Evolutionary conservation across 1,140 invertebrate genomes (phyloP), one percentile per base, ranked within the genome.

Genomic region (Drosophila kohkoa): DNA sequence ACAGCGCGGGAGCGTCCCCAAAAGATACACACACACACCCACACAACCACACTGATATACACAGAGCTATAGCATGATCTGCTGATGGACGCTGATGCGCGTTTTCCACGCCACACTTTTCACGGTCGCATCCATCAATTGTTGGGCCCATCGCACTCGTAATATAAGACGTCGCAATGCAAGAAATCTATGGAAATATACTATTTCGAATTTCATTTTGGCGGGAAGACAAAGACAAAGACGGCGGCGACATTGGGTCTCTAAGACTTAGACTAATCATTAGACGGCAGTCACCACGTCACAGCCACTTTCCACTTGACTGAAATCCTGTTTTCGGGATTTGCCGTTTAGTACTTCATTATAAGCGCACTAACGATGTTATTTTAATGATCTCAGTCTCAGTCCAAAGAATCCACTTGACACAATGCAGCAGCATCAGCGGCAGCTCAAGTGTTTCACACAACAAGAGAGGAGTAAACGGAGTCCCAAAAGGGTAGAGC

Each of bases 331-430:
- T 75, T 65, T 72, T 85, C 32, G 66, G 77, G 81, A 77, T 77
- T 79, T 89, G 81, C 74, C 82, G 73, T 88, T 88, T 88, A 88
- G 85, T 88, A 88, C 85, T 89, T 89, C 81, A 89, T 89, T 89
- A 89, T 89, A 79, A 57, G 73, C 81, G 66, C 74, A 83, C 85
- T 89, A 89, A 89, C 85, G 85, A 89, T 89, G 85, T 89, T 89
- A 69, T 83, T 83, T 89, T 89, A 89, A 89, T 89, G 85, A 89
- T 89, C 85, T 89, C 75, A 81, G 69, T 89, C 85, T 89, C 75
- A 81, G 69, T 63, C 72, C 81, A 64, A 79, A 67, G 73, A 78
- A 89, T 85, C 85, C 85, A 89, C 85, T 89, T 89, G 85, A 89
- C 85, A 89, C 81, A 76, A 81, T 89, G 72, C 83, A 64, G 11